Percentiles rank a stretch among this genome's conserved stretches.
phyloP scores from a whole-genome alignment of 2,797 vertebrate species.

The Pangasius macronema region DNA sequence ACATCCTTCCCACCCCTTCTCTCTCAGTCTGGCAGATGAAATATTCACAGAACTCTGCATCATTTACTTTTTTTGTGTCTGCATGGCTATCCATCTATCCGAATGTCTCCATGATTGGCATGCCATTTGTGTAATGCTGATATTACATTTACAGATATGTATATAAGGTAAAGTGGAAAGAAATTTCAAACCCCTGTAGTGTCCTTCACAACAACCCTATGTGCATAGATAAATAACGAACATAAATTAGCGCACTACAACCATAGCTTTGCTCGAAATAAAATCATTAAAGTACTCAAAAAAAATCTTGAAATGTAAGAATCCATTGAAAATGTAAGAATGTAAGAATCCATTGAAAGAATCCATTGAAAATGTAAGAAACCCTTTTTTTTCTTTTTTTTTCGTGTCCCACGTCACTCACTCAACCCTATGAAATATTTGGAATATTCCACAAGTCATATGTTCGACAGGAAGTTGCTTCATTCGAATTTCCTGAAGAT shows the following conservation, averaged over 20 bases:
- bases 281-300: not conserved
- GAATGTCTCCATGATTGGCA: not conserved
- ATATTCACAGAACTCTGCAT: constrained; percentile 11
- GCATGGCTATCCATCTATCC: not conserved
- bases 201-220: not conserved
- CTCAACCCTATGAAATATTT: not conserved
- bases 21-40: not conserved
- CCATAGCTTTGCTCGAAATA: not conserved
- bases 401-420: not conserved
- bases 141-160: not conserved
- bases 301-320: not conserved
- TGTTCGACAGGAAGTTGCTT: no score
- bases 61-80: not conserved
- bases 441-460: not conserved
- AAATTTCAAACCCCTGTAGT: no score
- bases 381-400: no score
- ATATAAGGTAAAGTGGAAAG: not conserved
- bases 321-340: no score
- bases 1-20: not conserved
- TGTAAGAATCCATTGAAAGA: no score
- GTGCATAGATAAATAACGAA: not conserved
- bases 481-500: not conserved
- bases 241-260: not conserved
- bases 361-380: no score
- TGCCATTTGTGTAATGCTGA: not conserved